These are phyloP conservation scores for Eupithecia centaureata DNA, from an alignment of 2,888 invertebrate genomes.

Conservation along the genomic window DNA sequence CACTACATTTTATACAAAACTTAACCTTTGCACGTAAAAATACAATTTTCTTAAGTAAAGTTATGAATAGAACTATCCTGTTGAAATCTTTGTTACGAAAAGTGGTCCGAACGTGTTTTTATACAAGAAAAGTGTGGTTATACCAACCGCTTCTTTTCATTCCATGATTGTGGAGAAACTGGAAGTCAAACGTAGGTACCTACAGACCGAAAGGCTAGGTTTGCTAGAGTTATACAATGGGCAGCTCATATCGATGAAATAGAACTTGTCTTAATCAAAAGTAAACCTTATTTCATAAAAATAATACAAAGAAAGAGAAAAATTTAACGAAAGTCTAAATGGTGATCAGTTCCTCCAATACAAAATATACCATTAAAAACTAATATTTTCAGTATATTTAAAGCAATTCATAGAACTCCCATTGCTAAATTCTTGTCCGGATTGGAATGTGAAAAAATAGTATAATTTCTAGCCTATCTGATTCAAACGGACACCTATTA, in stretches of 20 bases:
- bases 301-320: too few species aligned
- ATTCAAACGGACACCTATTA: too few species aligned
- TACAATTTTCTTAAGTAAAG: constrained; percentile 29
- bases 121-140: constrained; percentile 27
- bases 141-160: constrained; percentile 36
- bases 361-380: too few species aligned
- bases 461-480: too few species aligned
- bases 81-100: constrained; percentile 25
- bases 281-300: too few species aligned
- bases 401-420: too few species aligned
- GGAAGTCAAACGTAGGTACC: constrained; percentile 34
- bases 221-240: not conserved
- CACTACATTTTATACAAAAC: not conserved
- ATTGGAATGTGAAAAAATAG: too few species aligned
- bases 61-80: constrained; percentile 32
- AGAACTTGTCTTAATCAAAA: not conserved
- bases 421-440: too few species aligned
- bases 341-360: too few species aligned
- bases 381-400: too few species aligned
- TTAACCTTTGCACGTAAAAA: constrained; percentile 26
- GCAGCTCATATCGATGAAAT: constrained; percentile 1
- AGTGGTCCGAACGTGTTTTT: constrained; percentile 29
- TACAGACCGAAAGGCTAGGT: not conserved
- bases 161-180: constrained; percentile 30
- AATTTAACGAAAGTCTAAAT: too few species aligned